phyloP scores from a whole-genome alignment of 2,797 vertebrate genomes.

The Cossypha dichroa region DNA sequence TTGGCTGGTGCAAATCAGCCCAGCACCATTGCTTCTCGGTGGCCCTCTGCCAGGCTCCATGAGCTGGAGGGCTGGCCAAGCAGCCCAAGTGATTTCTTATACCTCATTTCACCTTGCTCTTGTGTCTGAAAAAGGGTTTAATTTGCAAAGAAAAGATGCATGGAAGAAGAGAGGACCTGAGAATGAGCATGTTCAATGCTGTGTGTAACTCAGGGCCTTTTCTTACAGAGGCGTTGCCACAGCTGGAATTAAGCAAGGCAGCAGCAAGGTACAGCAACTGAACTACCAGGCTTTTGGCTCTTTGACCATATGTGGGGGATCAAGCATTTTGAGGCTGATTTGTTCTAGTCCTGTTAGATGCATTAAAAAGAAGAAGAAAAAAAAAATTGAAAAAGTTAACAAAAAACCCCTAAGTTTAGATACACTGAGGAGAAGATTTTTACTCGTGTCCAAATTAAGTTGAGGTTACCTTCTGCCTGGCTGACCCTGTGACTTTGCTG shows the following conservation, averaged over 20 bases:
- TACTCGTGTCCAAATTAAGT: neutral
- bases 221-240: neutral
- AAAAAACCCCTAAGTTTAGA: neutral
- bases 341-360: neutral
- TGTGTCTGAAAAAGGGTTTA: neutral
- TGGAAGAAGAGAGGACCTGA: neutral
- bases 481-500: neutral
- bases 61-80: neutral
- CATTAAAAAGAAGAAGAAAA: neutral
- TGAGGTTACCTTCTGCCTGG: neutral
- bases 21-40: neutral
- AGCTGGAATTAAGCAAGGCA: neutral
- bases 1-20: conserved; percentile 6
- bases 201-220: neutral
- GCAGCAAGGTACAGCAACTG: neutral
- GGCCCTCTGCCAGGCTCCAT: neutral
- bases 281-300: neutral
- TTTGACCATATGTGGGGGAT: neutral
- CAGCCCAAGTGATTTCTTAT: neutral
- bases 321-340: neutral
- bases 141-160: neutral
- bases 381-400: no score
- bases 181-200: neutral
- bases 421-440: neutral
- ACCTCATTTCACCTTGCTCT: neutral